Evolutionary conservation across 2,113 vertebrate species (phyloP), one percentile per base, ranked within the genome.

Genomic region (Boleophthalmus pectinirostris): DNA sequence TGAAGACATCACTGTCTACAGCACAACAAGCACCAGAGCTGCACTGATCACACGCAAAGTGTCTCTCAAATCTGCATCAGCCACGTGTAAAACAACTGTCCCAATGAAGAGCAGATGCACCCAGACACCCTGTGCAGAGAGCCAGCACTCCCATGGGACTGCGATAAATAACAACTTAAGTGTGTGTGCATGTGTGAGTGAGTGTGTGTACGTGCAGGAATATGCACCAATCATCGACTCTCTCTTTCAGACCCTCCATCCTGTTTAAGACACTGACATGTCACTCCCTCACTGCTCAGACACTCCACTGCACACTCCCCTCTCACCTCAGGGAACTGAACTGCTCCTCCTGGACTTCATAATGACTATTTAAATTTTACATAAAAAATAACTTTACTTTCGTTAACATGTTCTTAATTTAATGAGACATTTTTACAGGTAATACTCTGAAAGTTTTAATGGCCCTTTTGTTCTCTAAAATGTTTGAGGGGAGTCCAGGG

Each of bases 1-100:
- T 94, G 92, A 93, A 95, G 94, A 94, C 93, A 94, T 95, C 94
- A 93, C 89, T 90, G 89, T 87, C 51, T 91, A 92, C 83, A 81
- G 89, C 91, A 90, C 79, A 89, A 91, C 87, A 90, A 91, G 84
- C 86, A 89, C 84, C 74, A 82, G 85, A 82, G 82, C 74, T 72
- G 70, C 67, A 79, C 77, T 83, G 88, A 92, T 92, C 91, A 90
- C 56, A 88, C 90, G 90, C 91, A 93, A 92, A 93, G 87, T 87
- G 88, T 84, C 81, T 87, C 80, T 88, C 85, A 89, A 90, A 92
- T 91, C 91, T 93, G 92, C 92, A 93, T 93, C 92, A 93, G 89
- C 85, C 72, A 83, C 85, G 82, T 87, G 90, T 88, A 89, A 89
- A 91, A 90, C 89, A 89, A 90, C 86, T 80, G 69, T 72, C 79